These are phyloP conservation scores for Hanleya hanleyi DNA, from an alignment of 2,888 invertebrate genomes.

Conservation along the genomic window DNA sequence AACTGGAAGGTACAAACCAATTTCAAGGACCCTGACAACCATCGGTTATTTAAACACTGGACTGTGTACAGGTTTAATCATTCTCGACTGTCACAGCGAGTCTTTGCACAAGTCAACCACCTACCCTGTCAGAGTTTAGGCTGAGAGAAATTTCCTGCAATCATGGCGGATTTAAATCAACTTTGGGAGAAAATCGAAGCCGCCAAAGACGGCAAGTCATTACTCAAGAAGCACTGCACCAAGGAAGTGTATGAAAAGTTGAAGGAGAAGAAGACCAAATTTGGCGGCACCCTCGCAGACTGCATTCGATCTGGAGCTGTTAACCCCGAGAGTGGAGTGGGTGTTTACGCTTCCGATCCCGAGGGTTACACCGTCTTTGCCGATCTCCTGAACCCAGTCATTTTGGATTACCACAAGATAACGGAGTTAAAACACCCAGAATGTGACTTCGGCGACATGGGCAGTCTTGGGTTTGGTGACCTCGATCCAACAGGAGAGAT, in stretches of 20 bases:
- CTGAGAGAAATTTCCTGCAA: too few relatives aligned
- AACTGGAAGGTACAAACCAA: too few relatives aligned
- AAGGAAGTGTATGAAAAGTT: constrained; percentile 34
- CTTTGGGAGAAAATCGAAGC: constrained; percentile 32
- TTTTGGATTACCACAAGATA: constrained; percentile 74
- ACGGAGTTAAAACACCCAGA: constrained; percentile 80
- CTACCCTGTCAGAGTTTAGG: too few relatives aligned
- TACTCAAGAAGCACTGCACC: constrained; percentile 36
- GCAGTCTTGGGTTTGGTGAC: constrained; percentile 84
- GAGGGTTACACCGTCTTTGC: constrained; percentile 59
- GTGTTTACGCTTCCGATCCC: constrained; percentile 60
- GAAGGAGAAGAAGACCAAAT: constrained; percentile 40
- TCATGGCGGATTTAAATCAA: too few relatives aligned
- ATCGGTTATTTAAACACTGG: too few relatives aligned
- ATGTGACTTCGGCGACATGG: constrained; percentile 90
- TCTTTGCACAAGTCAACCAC: too few relatives aligned
- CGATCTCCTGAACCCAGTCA: constrained; percentile 55
- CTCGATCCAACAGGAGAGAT: constrained; percentile 87
- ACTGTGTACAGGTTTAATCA: too few relatives aligned
- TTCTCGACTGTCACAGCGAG: too few relatives aligned
- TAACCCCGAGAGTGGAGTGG: constrained; percentile 91
- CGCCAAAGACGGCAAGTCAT: constrained; percentile 39
- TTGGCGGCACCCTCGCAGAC: constrained; percentile 35
- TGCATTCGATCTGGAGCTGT: constrained; percentile 79
- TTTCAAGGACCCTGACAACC: too few relatives aligned